These are phyloP conservation scores for Apoderus coryli DNA, from an alignment of 2,888 invertebrate genomes.

Conservation along the genomic window DNA sequence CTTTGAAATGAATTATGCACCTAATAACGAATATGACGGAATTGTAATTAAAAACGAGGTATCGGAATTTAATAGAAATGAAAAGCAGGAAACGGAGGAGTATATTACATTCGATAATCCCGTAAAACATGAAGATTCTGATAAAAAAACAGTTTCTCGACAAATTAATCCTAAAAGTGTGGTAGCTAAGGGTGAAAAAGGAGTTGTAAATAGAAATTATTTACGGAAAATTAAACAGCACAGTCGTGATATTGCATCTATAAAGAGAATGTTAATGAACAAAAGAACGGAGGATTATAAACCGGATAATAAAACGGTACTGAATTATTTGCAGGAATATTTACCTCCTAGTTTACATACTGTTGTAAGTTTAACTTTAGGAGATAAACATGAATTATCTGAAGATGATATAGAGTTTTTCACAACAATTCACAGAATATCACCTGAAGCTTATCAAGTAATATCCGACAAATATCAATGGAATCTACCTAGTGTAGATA, in stretches of 20 bases:
- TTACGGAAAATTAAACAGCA: conserved; percentile 26
- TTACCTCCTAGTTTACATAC: conserved; percentile 25
- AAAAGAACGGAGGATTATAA: conserved; percentile 16
- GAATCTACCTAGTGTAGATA: conserved; percentile 26
- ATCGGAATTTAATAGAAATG: too few relatives aligned
- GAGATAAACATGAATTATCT: conserved; percentile 22
- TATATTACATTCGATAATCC: too few relatives aligned
- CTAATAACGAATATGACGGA: too few relatives aligned
- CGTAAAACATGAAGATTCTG: too few relatives aligned
- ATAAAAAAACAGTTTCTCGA: too few relatives aligned
- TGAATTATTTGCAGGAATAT: conserved; percentile 22
- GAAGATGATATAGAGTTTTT: conserved; percentile 27
- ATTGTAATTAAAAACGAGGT: too few relatives aligned
- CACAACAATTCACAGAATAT: conserved; percentile 24
- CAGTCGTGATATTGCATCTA: conserved; percentile 26
- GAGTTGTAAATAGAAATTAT: conserved; percentile 19
- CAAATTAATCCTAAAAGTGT: too few relatives aligned
- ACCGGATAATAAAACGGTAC: conserved; percentile 19
- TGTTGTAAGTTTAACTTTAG: conserved; percentile 24
- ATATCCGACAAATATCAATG: conserved; percentile 27
- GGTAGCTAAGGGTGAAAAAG: conserved; percentile 1
- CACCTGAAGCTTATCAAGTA: conserved; percentile 26
- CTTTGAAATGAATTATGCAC: background rate
- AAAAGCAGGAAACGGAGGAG: too few relatives aligned
- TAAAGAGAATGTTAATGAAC: conserved; percentile 24